Evolutionary conservation across 1,140 invertebrate species (phyloP).

Genomic region (Nomia melanderi): DNA sequence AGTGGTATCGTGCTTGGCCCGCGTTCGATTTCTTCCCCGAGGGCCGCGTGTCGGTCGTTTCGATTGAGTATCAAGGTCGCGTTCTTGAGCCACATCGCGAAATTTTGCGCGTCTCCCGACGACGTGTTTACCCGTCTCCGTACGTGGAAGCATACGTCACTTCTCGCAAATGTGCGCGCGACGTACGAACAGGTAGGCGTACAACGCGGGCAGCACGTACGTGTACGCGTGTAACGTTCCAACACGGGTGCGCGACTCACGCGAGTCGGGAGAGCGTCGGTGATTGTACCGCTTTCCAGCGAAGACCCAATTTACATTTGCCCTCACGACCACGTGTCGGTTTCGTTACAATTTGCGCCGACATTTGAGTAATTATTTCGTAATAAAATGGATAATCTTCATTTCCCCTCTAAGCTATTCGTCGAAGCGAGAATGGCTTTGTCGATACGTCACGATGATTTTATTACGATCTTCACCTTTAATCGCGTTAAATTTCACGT

Average conservation of each 20-base stretch:
- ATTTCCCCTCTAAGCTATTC: no score
- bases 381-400: no score
- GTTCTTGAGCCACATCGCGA: slow-evolving; percentile 37
- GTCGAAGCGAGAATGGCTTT: no score
- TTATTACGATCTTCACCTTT: no score
- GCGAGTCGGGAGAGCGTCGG: background rate
- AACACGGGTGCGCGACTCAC: no score
- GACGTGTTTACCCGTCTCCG: slow-evolving; percentile 2
- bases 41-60: slow-evolving; percentile 3
- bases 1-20: slow-evolving; percentile 2
- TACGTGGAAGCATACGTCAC: background rate
- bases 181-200: slow-evolving; percentile 14
- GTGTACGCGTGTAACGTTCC: no score
- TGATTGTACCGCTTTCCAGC: background rate
- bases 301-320: background rate
- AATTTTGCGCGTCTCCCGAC: slow-evolving; percentile 13
- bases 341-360: background rate
- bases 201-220: no score
- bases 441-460: no score
- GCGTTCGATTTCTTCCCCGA: slow-evolving; percentile 13
- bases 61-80: slow-evolving; percentile 36
- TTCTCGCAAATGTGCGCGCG: background rate
- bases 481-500: no score
- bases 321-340: background rate
- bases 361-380: slow-evolving; percentile 30